A percentile compares a stretch with the other conserved stretches of the same genome.
phyloP scores from a whole-genome alignment of 2,113 vertebrate species.

The Notothenia coriiceps region DNA sequence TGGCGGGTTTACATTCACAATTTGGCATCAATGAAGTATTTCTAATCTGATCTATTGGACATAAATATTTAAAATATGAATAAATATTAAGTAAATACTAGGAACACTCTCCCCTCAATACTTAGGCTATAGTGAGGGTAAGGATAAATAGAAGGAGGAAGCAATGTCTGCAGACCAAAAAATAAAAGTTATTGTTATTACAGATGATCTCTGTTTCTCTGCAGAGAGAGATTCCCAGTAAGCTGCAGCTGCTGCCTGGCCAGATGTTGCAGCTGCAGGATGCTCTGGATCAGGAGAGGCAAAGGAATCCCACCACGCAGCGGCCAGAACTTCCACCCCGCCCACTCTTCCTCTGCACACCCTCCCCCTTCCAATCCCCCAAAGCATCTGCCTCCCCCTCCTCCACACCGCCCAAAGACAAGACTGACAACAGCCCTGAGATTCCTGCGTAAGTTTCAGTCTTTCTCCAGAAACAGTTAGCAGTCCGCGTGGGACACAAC shows the following conservation, averaged over 20 bases:
- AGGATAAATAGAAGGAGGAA: too few relatives aligned
- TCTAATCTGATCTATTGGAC: too few relatives aligned
- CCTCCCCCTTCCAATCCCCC: neutral
- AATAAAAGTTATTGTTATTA: too few relatives aligned
- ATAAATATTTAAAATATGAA: too few relatives aligned
- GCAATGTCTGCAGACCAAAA: too few relatives aligned
- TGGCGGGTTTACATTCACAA: neutral
- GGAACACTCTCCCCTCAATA: too few relatives aligned
- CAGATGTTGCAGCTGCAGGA: slow-evolving; percentile 84
- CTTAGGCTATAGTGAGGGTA: too few relatives aligned
- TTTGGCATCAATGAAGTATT: too few relatives aligned
- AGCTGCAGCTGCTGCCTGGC: slow-evolving; percentile 84
- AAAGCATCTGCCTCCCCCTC: neutral
- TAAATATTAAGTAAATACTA: too few relatives aligned
- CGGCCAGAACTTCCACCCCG: slow-evolving; percentile 53
- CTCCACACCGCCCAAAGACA: neutral
- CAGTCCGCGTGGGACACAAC: neutral
- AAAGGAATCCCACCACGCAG: slow-evolving; percentile 28
- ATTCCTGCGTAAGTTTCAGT: slow-evolving; percentile 51
- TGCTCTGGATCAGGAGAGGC: slow-evolving; percentile 80
- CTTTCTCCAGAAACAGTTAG: neutral
- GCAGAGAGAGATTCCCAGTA: slow-evolving; percentile 85
- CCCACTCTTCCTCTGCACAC: slow-evolving; percentile 7
- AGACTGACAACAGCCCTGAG: neutral
- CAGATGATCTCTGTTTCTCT: neutral